A percentile compares a stretch with the other conserved stretches of the same genome.
Evolutionary conservation across 2,888 invertebrate genomes (phyloP).

Genomic region (Osedax frankpressi): DNA sequence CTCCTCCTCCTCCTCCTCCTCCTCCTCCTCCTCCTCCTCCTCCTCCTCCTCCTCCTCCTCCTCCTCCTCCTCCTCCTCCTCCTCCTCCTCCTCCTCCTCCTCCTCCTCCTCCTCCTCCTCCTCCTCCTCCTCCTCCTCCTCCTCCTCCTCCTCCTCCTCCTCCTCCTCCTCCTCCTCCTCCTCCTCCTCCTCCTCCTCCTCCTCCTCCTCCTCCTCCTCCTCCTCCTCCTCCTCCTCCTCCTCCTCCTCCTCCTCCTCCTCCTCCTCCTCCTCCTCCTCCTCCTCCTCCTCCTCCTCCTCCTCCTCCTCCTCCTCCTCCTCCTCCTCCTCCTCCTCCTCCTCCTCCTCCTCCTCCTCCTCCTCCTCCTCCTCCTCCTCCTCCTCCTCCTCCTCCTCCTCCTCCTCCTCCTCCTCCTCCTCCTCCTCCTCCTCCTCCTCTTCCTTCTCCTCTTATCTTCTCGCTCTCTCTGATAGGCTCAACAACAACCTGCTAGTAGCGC

Average conservation of each 20-base stretch:
- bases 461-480: not conserved
- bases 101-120: constrained; percentile 6
- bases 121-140: constrained; percentile 1
- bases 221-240: not conserved
- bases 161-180: not conserved
- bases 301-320: too few species aligned
- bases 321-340: too few species aligned
- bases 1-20: constrained; percentile 11
- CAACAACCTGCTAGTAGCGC: constrained; percentile 8
- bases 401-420: too few species aligned
- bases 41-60: constrained; percentile 11
- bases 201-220: constrained; percentile 6
- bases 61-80: constrained; percentile 1
- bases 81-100: constrained; percentile 6
- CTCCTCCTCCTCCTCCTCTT: too few species aligned
- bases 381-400: too few species aligned
- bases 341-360: too few species aligned
- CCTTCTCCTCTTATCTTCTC: too few species aligned
- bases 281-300: not conserved
- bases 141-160: constrained; percentile 5
- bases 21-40: constrained; percentile 20
- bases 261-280: not conserved
- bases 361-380: too few species aligned
- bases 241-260: not conserved
- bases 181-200: not conserved